These are phyloP conservation scores for Callipepla squamata DNA, from an alignment of 2,113 vertebrate genomes.

Conservation along the genomic window DNA sequence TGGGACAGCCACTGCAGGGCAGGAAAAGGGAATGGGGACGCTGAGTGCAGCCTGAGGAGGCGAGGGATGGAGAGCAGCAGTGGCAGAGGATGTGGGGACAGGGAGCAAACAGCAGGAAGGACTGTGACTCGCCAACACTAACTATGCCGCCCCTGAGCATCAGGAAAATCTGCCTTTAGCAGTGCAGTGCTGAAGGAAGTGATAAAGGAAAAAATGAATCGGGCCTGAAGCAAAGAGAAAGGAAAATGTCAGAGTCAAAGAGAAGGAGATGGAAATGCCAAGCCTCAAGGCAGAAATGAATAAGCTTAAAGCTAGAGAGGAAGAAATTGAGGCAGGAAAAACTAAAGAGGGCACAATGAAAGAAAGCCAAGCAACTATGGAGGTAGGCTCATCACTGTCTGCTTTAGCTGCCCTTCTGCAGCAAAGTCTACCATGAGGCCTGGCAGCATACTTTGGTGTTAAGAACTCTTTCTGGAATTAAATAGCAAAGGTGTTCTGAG, in stretches of 20 bases:
- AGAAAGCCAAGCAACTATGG: background rate
- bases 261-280: background rate
- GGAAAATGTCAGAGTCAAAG: background rate
- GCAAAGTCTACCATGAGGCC: background rate
- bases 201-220: background rate
- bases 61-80: background rate
- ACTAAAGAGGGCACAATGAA: background rate
- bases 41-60: background rate
- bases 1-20: background rate
- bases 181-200: background rate
- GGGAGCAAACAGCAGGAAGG: background rate
- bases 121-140: background rate
- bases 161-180: background rate
- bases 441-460: background rate
- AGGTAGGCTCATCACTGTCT: background rate
- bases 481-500: background rate
- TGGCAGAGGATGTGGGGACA: background rate
- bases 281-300: background rate
- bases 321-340: background rate
- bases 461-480: background rate
- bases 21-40: background rate
- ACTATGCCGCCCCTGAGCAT: background rate
- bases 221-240: background rate
- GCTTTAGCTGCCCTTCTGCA: background rate
- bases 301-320: background rate